Evolutionary conservation across 2,888 invertebrate species (phyloP), one percentile per base, ranked within the genome.

Genomic region (Campoletis raptor): DNA sequence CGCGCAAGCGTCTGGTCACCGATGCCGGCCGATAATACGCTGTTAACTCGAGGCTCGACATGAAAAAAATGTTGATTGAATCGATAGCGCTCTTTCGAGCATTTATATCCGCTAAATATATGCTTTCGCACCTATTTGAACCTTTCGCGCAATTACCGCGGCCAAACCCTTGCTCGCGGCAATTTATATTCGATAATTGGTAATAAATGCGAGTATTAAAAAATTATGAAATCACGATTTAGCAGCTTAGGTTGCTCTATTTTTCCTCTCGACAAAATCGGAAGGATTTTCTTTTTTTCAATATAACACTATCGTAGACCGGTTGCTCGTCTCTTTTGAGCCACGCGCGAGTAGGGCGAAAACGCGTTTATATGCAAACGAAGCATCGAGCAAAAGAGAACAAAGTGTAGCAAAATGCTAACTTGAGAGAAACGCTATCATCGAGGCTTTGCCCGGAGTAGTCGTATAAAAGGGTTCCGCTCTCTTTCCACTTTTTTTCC

Each of bases 281-380:
- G 2, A 6, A 88, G 89, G 89, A 88, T 89, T 91, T 89, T 90
- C 84, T 89, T 89, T 90, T 90, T 86, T 85, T 5, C 48, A 15
- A 64, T 36, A 64, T 15, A 40, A 61, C 52, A 67, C 78, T 72
- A 37, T 48, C 72, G 70, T 69, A 88, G 87, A 89, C 87, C 88
- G 88, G 87, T 88, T 81, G 70, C 70, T 10, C 48, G 12, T 15
- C 70, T 61, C 61, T 15, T 24, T 24, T 42, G 36, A 84, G 89
- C 89, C 83, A 86, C 87, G 89, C 78, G 88, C n/a, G n/a, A n/a
- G n/a, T n/a, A 89, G 89, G 89, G 89, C 86, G 89, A 84, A 88
- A 89, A 86, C 83, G 73, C 86, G 83, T 84, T 80, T 69, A 74
- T 79, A 40, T 76, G 30, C 70, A 52, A 45, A 61, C 57, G 70